Evolutionary conservation across 37 sponge, comb jelly and placozoan genomes (phyloP), one percentile per base, ranked within the genome.

Genomic region (Halisarca cf. caerulea): DNA sequence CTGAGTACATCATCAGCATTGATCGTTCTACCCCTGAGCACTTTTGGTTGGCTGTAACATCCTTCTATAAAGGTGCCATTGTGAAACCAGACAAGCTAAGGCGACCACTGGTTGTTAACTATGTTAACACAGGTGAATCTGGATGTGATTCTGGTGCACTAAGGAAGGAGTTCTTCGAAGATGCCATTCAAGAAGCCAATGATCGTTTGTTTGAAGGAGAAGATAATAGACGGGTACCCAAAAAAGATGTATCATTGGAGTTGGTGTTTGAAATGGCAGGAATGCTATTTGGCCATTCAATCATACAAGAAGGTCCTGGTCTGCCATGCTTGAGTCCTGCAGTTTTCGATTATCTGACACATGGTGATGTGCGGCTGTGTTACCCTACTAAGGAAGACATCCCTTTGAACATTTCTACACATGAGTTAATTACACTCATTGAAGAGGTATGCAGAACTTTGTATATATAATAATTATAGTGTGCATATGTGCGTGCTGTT

Each of bases 61-160:
- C 78, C 11, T 88, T 88, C 61, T 88, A 88, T 36, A 88, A 88
- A 36, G 39, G 59, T 14, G 80, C 81, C 32, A 64, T 57, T 51
- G 21, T 40, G 8, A 64, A 80, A 21, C 89, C 89, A 3, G 30
- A 83, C 33, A 78, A 80, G 30, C 44, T 88, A 39, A 15, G 20
- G 21, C 4, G 35, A 18, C 58, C 66, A 27, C 43, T 88, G 25
- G 73, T 64, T 2, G 35, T 88, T 5, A 27, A 77, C 27, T 88
- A 70, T 70, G 34, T 9, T 43, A 71, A 41, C 7, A 78, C 66
- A 35, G 86, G 82, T 21, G 89, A 88, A 45, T 70, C 21, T 53
- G 89, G 89, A 25, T 33, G n/a, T 51, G 89, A 88, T 80, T 40
- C 64, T 81, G 90, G 90, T 3, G 85, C 90, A 18, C 35, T 89